Percentiles rank a stretch among this genome's conserved stretches.
These are phyloP conservation scores for Cephalopholis sonnerati DNA, from an alignment of 2,113 vertebrate genomes.

Conservation along the genomic window DNA sequence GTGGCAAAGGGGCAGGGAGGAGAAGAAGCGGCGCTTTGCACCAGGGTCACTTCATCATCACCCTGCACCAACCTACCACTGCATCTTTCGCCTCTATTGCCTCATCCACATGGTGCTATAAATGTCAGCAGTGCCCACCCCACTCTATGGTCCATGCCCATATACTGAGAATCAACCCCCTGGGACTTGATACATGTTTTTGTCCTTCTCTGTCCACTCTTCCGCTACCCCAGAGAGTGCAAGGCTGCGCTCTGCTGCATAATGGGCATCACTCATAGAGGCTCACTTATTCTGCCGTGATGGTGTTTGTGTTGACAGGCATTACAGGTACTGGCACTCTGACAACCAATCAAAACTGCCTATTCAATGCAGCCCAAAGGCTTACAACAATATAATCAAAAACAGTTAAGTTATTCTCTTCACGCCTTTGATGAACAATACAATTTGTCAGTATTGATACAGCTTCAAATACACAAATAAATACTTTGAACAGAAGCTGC, in stretches of 20 bases:
- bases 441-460: not conserved
- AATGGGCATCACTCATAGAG: conserved; percentile 41
- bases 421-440: not conserved
- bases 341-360: conserved; percentile 1
- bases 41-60: conserved; percentile 78
- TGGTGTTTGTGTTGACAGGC: conserved; percentile 33
- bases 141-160: conserved; percentile 18
- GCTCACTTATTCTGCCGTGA: conserved; percentile 39
- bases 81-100: conserved; percentile 51
- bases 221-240: conserved; percentile 38
- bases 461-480: not conserved
- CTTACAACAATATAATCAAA: not conserved
- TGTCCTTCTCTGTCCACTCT: conserved; percentile 67
- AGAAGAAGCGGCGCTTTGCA: conserved; percentile 47
- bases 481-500: not conserved
- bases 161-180: conserved; percentile 47
- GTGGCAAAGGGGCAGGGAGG: conserved; percentile 71
- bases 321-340: conserved; percentile 1
- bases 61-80: conserved; percentile 54
- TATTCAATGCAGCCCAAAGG: not conserved
- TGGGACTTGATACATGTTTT: conserved; percentile 68
- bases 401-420: not conserved
- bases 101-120: conserved; percentile 57
- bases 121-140: conserved; percentile 71
- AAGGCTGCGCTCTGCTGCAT: conserved; percentile 34